Conservation (phyloP, 2,113 vertebrate genomes). For the Ondatra zibethicus region DNA sequence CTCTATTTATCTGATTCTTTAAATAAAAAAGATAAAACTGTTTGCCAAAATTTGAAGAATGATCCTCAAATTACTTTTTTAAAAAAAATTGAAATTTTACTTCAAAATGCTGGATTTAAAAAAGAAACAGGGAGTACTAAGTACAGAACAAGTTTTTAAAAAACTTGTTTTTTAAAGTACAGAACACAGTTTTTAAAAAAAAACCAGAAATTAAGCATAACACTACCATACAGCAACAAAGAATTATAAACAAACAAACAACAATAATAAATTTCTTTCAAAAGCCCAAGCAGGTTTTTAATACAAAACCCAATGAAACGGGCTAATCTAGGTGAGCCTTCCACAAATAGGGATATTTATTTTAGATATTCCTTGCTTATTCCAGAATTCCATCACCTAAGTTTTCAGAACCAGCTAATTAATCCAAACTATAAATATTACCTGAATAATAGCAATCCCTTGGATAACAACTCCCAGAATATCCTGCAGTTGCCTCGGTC, state of each 20-base stretch:
- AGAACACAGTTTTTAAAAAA: slow-evolving; percentile 15
- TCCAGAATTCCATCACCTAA: slow-evolving; percentile 72
- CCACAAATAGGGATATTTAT: slow-evolving; percentile 63
- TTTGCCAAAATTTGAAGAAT: slow-evolving; percentile 52
- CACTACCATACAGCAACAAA: slow-evolving; percentile 60
- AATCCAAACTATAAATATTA: slow-evolving; percentile 86
- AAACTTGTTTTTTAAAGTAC: too few relatives aligned
- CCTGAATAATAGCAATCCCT: slow-evolving; percentile 86
- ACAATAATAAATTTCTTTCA: slow-evolving; percentile 10
- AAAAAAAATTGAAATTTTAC: slow-evolving; percentile 22
- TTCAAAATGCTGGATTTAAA: slow-evolving; percentile 56
- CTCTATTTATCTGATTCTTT: slow-evolving; percentile 33
- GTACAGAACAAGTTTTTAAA: not conserved
- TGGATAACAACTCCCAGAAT: slow-evolving; percentile 86
- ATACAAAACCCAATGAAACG: slow-evolving; percentile 33
- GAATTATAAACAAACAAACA: slow-evolving; percentile 50
- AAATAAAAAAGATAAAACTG: slow-evolving; percentile 34
- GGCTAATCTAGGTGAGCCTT: slow-evolving; percentile 55
- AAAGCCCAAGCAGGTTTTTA: slow-evolving; percentile 60
- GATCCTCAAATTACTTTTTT: slow-evolving; percentile 35
- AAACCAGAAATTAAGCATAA: slow-evolving; percentile 57
- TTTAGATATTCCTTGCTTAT: slow-evolving; percentile 72
- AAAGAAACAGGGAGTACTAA: slow-evolving; percentile 31
- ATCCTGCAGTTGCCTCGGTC: slow-evolving; percentile 86
- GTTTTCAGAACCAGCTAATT: slow-evolving; percentile 74